Evolutionary conservation across 2,888 invertebrate genomes (phyloP).

Genomic region (Pilophorus perplexus): DNA sequence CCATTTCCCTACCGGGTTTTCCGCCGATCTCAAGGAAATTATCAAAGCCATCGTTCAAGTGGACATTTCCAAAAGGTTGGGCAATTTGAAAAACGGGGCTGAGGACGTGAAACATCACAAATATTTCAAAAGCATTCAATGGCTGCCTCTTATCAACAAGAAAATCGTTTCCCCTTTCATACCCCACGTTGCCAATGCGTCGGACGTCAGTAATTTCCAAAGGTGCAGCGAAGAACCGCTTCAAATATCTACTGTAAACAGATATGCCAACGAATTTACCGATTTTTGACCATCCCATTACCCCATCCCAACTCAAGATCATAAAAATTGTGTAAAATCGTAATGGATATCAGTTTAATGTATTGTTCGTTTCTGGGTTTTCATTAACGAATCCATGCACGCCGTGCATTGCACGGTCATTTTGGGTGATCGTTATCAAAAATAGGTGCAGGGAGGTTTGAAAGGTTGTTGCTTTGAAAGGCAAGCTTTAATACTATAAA

Average conservation of each 20-base stretch:
- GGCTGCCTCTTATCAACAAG: constrained; percentile 75
- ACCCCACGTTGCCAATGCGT: constrained; percentile 53
- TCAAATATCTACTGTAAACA: constrained; percentile 21
- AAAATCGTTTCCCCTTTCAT: constrained; percentile 63
- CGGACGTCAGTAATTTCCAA: constrained; percentile 31
- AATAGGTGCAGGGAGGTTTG: too few relatives aligned
- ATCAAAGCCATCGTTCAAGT: constrained; percentile 77
- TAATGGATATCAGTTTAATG: too few relatives aligned
- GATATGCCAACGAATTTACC: constrained; percentile 8
- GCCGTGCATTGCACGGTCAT: too few relatives aligned
- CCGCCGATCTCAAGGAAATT: constrained; percentile 78
- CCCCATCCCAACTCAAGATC: too few relatives aligned
- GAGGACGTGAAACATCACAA: constrained; percentile 83
- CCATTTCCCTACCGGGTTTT: constrained; percentile 79
- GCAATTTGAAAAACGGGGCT: constrained; percentile 79
- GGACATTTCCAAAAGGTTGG: constrained; percentile 75
- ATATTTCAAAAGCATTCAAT: constrained; percentile 84
- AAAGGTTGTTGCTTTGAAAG: too few relatives aligned
- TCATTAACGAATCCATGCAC: too few relatives aligned
- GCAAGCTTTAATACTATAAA: too few relatives aligned
- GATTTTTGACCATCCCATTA: constrained; percentile 36
- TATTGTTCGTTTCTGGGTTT: too few relatives aligned
- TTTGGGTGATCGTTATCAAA: too few relatives aligned
- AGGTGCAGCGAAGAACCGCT: constrained; percentile 30
- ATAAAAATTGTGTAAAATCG: too few relatives aligned